phyloP scores from a whole-genome alignment of 1,140 invertebrate genomes.

The Nasonia longicornis region DNA sequence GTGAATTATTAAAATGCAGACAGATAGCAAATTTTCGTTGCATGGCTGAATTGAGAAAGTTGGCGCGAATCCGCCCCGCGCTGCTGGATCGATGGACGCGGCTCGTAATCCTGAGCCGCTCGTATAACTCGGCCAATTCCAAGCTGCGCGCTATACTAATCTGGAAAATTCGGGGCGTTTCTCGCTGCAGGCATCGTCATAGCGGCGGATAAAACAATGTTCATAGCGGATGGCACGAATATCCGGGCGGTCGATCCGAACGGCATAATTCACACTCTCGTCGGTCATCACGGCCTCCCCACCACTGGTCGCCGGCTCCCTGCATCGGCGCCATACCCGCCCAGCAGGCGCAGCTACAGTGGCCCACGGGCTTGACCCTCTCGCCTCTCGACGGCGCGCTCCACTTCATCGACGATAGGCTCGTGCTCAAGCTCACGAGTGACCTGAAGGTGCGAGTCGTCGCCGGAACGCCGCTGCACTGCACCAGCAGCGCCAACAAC shows the following conservation, averaged over 20 bases:
- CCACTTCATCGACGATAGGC: slow-evolving; percentile 94
- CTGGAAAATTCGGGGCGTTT: slow-evolving; percentile 26
- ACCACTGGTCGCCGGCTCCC: slow-evolving; percentile 90
- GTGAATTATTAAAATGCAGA: too few species aligned
- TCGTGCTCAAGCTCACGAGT: slow-evolving; percentile 91
- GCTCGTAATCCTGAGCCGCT: background rate
- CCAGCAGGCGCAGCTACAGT: slow-evolving; percentile 87
- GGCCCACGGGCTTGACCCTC: slow-evolving; percentile 88
- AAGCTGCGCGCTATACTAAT: background rate
- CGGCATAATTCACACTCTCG: slow-evolving; percentile 94
- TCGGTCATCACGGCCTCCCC: slow-evolving; percentile 91
- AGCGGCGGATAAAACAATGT: slow-evolving; percentile 91
- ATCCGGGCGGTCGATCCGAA: slow-evolving; percentile 90
- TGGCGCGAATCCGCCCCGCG: background rate
- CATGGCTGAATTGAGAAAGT: background rate
- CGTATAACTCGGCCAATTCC: background rate
- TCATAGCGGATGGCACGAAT: slow-evolving; percentile 94
- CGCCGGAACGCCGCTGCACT: slow-evolving; percentile 91
- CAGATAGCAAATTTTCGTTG: background rate
- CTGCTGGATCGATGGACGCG: background rate
- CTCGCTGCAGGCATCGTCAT: slow-evolving; percentile 81
- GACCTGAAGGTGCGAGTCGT: slow-evolving; percentile 92
- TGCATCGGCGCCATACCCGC: slow-evolving; percentile 85
- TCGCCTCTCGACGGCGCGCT: slow-evolving; percentile 94
- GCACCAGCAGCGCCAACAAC: slow-evolving; percentile 64